Evolutionary conservation across 2,888 invertebrate genomes (phyloP), one percentile per base, ranked within the genome.

Genomic region (Spodoptera picta): DNA sequence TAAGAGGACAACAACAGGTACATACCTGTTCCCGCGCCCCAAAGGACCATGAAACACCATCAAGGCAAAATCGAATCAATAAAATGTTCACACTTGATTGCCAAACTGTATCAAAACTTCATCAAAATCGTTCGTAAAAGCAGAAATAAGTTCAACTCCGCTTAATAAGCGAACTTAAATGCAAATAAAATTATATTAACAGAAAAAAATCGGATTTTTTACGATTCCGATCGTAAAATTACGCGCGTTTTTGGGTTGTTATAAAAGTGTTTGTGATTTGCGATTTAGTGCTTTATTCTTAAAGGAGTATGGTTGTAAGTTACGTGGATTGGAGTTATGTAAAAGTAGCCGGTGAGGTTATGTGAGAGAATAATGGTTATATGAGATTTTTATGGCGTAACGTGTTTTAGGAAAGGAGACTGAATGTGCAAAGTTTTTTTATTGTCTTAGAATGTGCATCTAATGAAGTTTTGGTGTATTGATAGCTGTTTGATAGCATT

Each of bases 131-230:
- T 65, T 50, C 42, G 49, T 74, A 75, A 75, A 77, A 75, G 54
- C 56, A 48, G 53, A 65, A 71, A 73, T 68, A 65, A 62, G 69
- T 69, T 67, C 72, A 77, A 75, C 55, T 75, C 70, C 57, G 74
- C 71, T 77, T 76, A 79, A 76, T 77, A 78, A 81, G 72, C 67
- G 64, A 77, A 78, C 69, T 78, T 81, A 78, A 82, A 75, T 60
- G 67, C 65, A 50, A 59, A 81, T 79, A 78, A 83, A 82, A 81
- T 78, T 74, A 79, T 78, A 79, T 79, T 63, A 75, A 68, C 48
- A 65, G 62, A 79, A 75, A 80, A 77, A 79, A 76, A 71, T 71
- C 73, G 56, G 19, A 60, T 59, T 70, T 79, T 27, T 79, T 80
- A 82, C 74, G 82, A 80, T 66, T 75, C 45, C 19, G 64, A 62